A percentile compares a stretch with the other conserved stretches of the same genome.
These are phyloP conservation scores for Orthosia gothica DNA, from an alignment of 2,888 invertebrate species.

Conservation along the genomic window DNA sequence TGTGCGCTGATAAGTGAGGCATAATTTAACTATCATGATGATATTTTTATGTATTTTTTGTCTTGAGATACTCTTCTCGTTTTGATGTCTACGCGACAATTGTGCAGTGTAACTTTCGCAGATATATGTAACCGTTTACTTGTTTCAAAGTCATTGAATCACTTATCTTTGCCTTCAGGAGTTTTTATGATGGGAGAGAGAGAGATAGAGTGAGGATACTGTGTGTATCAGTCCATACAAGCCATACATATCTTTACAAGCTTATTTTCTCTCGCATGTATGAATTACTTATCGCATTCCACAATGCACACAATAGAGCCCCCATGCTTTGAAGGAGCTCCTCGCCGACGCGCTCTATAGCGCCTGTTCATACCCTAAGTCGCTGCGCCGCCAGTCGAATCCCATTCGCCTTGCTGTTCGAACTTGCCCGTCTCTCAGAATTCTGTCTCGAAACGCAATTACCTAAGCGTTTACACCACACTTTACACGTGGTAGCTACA, in stretches of 20 bases:
- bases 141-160: not conserved
- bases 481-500: conserved; percentile 50
- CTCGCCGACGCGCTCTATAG: conserved; percentile 28
- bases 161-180: not conserved
- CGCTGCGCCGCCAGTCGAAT: conserved; percentile 32
- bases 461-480: conserved; percentile 51
- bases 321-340: not conserved
- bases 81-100: not conserved
- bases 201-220: not conserved
- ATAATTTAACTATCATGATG: not conserved
- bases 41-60: not conserved
- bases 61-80: not conserved
- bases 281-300: not conserved
- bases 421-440: conserved; percentile 49
- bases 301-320: conserved; percentile 8
- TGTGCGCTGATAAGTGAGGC: not conserved
- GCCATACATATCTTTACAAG: too few relatives aligned
- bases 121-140: conserved; percentile 1
- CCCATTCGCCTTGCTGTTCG: conserved; percentile 50
- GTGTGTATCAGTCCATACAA: not conserved
- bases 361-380: conserved; percentile 24
- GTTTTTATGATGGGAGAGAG: too few relatives aligned
- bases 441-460: conserved; percentile 53
- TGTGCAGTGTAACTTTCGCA: not conserved
- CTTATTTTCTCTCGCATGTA: not conserved